Percentiles rank a stretch among this genome's conserved stretches.
These are phyloP conservation scores for Sylvia borin DNA, from an alignment of 2,797 vertebrate genomes.

Conservation along the genomic window DNA sequence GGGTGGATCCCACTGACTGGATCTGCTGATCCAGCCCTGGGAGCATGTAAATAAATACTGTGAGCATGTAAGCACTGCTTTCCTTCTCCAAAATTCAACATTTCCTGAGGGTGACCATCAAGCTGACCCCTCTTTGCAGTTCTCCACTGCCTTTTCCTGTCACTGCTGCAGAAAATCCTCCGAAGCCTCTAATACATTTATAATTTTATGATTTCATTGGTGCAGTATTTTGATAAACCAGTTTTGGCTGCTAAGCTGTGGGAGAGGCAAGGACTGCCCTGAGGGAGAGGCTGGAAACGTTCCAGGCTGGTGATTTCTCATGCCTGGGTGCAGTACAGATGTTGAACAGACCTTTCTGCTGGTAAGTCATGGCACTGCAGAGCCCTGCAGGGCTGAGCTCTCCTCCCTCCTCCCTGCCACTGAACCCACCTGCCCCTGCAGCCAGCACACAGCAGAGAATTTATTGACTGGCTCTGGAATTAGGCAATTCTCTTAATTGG, in stretches of 20 bases:
- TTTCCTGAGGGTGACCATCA: background rate
- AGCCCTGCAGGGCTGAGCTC: background rate
- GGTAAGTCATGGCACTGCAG: background rate
- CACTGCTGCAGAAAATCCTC: background rate
- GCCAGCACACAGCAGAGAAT: background rate
- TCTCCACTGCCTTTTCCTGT: background rate
- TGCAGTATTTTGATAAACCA: background rate
- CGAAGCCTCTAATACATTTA: background rate
- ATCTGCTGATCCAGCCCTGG: background rate
- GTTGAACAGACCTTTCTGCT: background rate
- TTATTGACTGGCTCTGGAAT: slow-evolving; percentile 6
- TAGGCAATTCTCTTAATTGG: slow-evolving; percentile 35
- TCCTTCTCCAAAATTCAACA: background rate
- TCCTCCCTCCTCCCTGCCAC: background rate
- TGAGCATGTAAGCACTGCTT: background rate
- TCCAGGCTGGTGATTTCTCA: background rate
- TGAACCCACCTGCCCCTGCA: background rate
- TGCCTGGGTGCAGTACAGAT: background rate
- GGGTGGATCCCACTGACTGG: background rate
- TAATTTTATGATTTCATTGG: background rate
- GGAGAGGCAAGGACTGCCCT: background rate
- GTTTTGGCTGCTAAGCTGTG: background rate
- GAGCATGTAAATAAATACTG: background rate
- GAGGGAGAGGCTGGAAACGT: background rate
- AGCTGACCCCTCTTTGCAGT: background rate